These are phyloP conservation scores for Patiria pectinifera DNA, from an alignment of 53 echinoderm and acorn worm species.

Conservation along the genomic window DNA sequence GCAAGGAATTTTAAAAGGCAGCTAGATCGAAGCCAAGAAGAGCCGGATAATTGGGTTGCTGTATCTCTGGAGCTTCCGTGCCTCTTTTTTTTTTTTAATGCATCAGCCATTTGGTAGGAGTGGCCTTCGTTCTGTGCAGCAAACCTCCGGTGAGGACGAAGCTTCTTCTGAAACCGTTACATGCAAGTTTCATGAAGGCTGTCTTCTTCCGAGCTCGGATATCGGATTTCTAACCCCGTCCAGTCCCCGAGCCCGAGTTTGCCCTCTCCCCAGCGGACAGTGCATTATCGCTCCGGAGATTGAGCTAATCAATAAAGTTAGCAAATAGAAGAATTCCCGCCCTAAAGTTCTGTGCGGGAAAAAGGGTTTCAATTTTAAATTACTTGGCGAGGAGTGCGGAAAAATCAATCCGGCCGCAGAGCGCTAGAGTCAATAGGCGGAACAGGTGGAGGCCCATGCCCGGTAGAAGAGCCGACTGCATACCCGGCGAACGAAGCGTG, in stretches of 20 bases:
- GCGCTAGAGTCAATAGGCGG: conserved; percentile 52
- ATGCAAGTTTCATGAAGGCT: conserved; percentile 57
- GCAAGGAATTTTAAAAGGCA: conserved; percentile 31
- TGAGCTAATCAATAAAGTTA: conserved; percentile 46
- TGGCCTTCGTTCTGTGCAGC: neutral
- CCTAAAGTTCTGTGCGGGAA: conserved; percentile 17
- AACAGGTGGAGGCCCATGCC: conserved; percentile 29
- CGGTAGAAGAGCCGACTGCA: neutral
- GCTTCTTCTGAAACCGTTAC: conserved; percentile 31
- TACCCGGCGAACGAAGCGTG: neutral
- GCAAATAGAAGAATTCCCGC: conserved; percentile 54
- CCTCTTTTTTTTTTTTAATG: neutral
- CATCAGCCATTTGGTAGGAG: neutral
- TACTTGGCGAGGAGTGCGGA: conserved; percentile 41
- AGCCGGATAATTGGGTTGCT: conserved; percentile 49
- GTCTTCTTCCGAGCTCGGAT: conserved; percentile 19
- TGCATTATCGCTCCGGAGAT: conserved; percentile 58
- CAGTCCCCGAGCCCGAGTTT: neutral
- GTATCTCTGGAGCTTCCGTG: neutral
- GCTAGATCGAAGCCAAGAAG: conserved; percentile 23
- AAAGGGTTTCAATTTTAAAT: conserved; percentile 62
- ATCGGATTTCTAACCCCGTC: conserved; percentile 42
- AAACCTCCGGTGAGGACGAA: neutral
- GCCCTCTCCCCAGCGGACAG: conserved; percentile 43
- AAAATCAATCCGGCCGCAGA: conserved; percentile 49